Percentiles rank a stretch among this genome's conserved stretches.
Conservation (phyloP, 2,113 vertebrate species). For the Procapra przewalskii region DNA sequence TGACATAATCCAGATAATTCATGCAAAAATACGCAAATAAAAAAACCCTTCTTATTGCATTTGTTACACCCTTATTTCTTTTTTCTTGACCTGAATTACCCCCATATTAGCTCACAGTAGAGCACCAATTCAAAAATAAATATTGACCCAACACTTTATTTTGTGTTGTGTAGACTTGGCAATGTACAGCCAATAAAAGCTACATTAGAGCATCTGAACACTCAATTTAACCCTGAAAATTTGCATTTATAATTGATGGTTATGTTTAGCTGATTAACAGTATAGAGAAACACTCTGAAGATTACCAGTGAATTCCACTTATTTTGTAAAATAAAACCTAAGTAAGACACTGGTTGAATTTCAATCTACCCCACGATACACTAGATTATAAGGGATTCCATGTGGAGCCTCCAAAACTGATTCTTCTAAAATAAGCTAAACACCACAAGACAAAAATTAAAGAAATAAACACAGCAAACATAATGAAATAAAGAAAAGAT, state of each 20-base stretch:
- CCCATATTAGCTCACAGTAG: slow-evolving; percentile 50
- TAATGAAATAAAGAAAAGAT: slow-evolving; percentile 4
- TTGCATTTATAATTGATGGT: slow-evolving; percentile 75
- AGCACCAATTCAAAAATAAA: slow-evolving; percentile 70
- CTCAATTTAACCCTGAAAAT: slow-evolving; percentile 74
- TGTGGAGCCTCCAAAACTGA: slow-evolving; percentile 30
- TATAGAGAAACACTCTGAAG: slow-evolving; percentile 74
- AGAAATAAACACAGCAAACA: slow-evolving; percentile 5
- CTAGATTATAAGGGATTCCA: slow-evolving; percentile 48
- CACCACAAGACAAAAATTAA: not conserved
- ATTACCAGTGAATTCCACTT: slow-evolving; percentile 72
- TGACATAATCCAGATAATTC: slow-evolving; percentile 67
- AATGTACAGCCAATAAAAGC: slow-evolving; percentile 71
- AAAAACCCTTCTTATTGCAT: slow-evolving; percentile 46
- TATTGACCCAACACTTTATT: slow-evolving; percentile 73
- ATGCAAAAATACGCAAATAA: slow-evolving; percentile 62
- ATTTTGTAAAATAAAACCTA: slow-evolving; percentile 72
- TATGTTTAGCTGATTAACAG: slow-evolving; percentile 75
- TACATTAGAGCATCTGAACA: slow-evolving; percentile 62
- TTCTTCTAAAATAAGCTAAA: slow-evolving; percentile 47
- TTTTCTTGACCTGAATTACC: slow-evolving; percentile 68
- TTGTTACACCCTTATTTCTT: slow-evolving; percentile 56
- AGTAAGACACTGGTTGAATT: slow-evolving; percentile 70
- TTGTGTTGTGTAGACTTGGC: slow-evolving; percentile 65
- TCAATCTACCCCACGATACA: slow-evolving; percentile 34